phyloP scores from a whole-genome alignment of 2,888 invertebrate genomes.

The Mamestra brassicae region DNA sequence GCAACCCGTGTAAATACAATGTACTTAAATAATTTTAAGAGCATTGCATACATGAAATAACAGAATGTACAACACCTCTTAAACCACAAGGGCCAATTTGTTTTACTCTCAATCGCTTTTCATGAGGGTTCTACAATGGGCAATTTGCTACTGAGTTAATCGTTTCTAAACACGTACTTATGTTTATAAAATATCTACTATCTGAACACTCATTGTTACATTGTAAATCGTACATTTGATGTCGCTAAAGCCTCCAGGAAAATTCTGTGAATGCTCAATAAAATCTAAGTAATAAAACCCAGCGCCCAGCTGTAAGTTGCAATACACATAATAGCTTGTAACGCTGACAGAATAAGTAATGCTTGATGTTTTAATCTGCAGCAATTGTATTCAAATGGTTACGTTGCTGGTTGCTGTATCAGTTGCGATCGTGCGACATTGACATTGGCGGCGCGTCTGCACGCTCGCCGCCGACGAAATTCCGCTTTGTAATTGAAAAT shows the following conservation, averaged over 20 bases:
- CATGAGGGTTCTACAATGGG: neutral
- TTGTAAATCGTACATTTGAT: constrained; percentile 19
- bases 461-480: constrained; percentile 78
- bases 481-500: constrained; percentile 82
- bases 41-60: neutral
- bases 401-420: constrained; percentile 53
- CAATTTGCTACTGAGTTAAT: neutral
- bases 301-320: constrained; percentile 42
- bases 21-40: constrained; percentile 10
- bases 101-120: constrained; percentile 11
- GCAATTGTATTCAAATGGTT: constrained; percentile 68
- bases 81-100: neutral
- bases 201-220: neutral
- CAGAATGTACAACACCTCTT: neutral
- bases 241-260: constrained; percentile 41
- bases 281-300: constrained; percentile 45
- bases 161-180: constrained; percentile 4
- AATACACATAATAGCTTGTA: constrained; percentile 45
- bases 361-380: constrained; percentile 58
- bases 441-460: constrained; percentile 82
- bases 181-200: constrained; percentile 8
- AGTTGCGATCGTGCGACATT: constrained; percentile 74
- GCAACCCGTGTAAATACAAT: constrained; percentile 38
- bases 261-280: constrained; percentile 44
- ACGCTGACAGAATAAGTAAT: constrained; percentile 56